Base-by-base conservation (phyloP, 2,797 vertebrate genomes). In the Sebastolobus alascanus region DNA sequence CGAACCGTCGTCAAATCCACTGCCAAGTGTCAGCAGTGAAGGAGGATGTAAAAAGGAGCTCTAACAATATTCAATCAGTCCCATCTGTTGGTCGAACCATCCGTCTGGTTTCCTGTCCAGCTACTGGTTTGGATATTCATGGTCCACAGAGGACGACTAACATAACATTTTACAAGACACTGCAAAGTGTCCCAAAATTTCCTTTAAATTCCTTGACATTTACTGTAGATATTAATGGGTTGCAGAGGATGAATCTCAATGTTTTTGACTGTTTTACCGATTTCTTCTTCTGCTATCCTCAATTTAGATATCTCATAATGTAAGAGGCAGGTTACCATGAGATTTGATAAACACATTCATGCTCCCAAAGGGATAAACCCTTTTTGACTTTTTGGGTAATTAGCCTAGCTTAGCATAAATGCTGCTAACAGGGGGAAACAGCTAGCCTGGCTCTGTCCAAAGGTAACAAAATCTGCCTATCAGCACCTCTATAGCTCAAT, bases 321-420 rank as follows among this genome's bases (percentile, higher is more conserved):
- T 10, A 73, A 29, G 52, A 56, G 16, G 16, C 46, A 70, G 33
- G 29, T 37, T 31, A 25, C 68, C 18, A 29, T 56, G 22, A 63
- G 10, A 65, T 69, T 35, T 75, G 7, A 38, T 72, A 60, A 83
- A 20, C n/a, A 72, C 54, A 68, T 75, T 56, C 16, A 33, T 61
- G 20, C 22, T 70, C 10, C 65, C 38, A 52, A 55, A 67, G 12
- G 33, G 25, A 64, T 58, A 59, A 56, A 83, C 61, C 18, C 5
- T 55, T 59, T 50, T 52, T 0, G 3, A 65, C 50, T 40, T 29
- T 56, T 22, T 6, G 35, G 20, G 8, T 46, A 40, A 67, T 35
- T 56, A 56, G 5, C 37, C 33, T 43, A 22, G 20, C 12, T 73
- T 43, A 55, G n/a, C 31, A 37, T n/a, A 70, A 70, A 9, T 13